Evolutionary conservation across 2,888 invertebrate species (phyloP).

Genomic region (Lasius platythorax): DNA sequence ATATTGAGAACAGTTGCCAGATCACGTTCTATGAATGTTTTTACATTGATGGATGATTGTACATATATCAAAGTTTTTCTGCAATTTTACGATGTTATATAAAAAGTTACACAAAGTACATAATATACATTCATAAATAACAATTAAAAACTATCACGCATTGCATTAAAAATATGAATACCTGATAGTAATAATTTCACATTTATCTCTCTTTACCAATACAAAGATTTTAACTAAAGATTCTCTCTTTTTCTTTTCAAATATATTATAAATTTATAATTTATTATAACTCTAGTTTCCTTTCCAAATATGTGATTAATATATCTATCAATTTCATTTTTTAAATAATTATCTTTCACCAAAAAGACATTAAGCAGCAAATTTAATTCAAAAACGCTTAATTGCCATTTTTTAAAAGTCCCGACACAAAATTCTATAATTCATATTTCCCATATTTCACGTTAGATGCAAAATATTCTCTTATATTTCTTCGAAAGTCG

Average conservation of each 20-base stretch:
- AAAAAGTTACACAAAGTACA: background rate
- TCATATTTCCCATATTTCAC: constrained; percentile 11
- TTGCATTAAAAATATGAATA: background rate
- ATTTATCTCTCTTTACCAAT: background rate
- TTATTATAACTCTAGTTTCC: background rate
- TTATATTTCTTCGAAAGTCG: constrained; percentile 38
- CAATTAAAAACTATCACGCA: background rate
- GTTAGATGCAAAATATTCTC: constrained; percentile 12
- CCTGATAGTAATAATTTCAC: background rate
- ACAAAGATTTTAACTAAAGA: background rate
- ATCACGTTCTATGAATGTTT: constrained; percentile 74
- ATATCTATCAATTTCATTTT: background rate
- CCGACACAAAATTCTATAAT: background rate
- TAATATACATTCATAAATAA: background rate
- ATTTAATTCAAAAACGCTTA: background rate
- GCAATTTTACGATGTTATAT: constrained; percentile 63
- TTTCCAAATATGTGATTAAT: background rate
- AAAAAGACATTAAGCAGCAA: background rate
- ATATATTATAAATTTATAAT: background rate
- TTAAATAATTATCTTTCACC: background rate
- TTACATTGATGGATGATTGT: constrained; percentile 57
- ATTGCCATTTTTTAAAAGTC: background rate
- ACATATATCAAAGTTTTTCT: constrained; percentile 62
- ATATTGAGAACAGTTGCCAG: constrained; percentile 82
- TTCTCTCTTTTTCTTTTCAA: background rate